phyloP scores from a whole-genome alignment of 2,797 vertebrate species.

The Leucoraja ocellata region DNA sequence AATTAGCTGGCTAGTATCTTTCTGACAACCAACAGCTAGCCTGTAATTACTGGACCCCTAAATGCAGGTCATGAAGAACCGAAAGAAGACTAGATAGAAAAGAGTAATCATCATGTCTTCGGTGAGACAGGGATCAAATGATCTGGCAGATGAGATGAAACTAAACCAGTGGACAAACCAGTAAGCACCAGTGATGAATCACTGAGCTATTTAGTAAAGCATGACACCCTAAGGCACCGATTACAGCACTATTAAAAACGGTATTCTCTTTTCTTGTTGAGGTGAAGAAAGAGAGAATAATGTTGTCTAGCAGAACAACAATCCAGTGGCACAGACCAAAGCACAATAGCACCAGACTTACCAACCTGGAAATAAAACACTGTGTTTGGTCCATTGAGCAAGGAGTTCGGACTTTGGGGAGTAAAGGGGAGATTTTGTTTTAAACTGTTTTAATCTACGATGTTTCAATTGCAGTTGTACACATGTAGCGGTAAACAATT shows the following conservation, averaged over 20 bases:
- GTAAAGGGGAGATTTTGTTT: no score
- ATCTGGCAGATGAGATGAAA: constrained; percentile 38
- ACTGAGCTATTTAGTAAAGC: constrained; percentile 59
- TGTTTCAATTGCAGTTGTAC: no score
- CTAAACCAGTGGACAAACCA: constrained; percentile 37
- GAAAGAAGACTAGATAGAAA: constrained; percentile 36
- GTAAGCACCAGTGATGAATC: constrained; percentile 37
- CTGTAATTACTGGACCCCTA: constrained; percentile 38
- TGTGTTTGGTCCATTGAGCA: no score
- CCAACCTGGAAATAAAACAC: background rate
- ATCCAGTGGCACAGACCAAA: background rate
- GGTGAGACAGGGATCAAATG: constrained; percentile 36
- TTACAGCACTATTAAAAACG: constrained; percentile 75
- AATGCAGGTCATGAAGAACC: constrained; percentile 33
- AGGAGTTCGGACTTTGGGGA: no score
- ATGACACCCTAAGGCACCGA: constrained; percentile 77
- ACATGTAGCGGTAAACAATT: no score
- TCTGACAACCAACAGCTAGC: constrained; percentile 37
- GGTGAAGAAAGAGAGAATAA: constrained; percentile 21
- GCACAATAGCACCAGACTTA: background rate
- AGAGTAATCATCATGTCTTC: constrained; percentile 32
- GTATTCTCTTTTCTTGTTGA: constrained; percentile 34
- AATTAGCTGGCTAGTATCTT: constrained; percentile 36
- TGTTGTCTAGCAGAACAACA: background rate
- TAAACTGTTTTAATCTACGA: no score